Base-by-base conservation (phyloP, 2,888 invertebrate species). In the Coleophora deauratella region DNA sequence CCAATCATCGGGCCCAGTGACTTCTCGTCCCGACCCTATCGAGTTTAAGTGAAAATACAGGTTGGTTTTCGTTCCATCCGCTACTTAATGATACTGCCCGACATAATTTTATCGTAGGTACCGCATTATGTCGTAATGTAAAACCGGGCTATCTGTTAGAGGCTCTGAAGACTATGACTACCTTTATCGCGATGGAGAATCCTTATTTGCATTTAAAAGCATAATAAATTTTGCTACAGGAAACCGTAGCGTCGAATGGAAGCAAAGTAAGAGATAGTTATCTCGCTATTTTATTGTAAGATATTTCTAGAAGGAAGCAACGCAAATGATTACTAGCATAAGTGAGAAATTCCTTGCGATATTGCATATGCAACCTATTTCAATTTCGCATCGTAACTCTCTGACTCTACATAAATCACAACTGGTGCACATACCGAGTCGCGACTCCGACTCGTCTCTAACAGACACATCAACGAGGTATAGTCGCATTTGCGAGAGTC, bases 1-100 rank as follows among this genome's bases (percentile, higher is more conserved):
- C 72, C 74, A 72, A 77, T 78, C 72, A 72, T 65, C 51, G 62
- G 58, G 55, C 62, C 62, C 61, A 62, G 70, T 55, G 70, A 70
- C 72, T 73, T 71, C 68, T 66, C 62, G 64, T 64, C 59, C 53
- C 63, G 67, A 70, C 69, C 21, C 70, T 65, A 59, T 52, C 61
- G 63, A 65, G 54, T 62, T 53, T 51, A 51, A 49, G 53, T 44
- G 56, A 55, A 46, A 45, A 42, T 45, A 37, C 21, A 38, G 31
- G 40, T 33, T 45, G 36, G 31, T 38, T 35, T 36, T 37, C 28
- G 45, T 40, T 40, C 12, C 35, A 40, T 33, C 32, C 38, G 38
- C 31, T 4, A 30, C 12, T 27, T 45, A 42, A 42, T 44, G 36
- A 44, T 44, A 41, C 44, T 27, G 33, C 36, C 39, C 33, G 42